Evolutionary conservation across 2,797 vertebrate species (phyloP), one percentile per base, ranked within the genome.

Genomic region (Sebastes goodei): DNA sequence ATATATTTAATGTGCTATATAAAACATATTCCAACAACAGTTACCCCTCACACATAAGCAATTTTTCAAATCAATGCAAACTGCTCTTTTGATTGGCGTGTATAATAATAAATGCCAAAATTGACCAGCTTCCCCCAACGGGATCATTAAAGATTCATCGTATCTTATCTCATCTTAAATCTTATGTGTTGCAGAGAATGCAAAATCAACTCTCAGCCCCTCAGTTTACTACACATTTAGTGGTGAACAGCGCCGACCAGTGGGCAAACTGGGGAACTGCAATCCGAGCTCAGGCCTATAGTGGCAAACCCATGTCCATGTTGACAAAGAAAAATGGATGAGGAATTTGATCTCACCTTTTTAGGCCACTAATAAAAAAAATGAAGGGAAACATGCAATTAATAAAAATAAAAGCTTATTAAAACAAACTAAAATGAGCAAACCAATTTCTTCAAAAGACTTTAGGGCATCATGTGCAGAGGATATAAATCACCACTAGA

Each of bases 241-340:
- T 87, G 94, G 93, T 94, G 81, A 92, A 92, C 89, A 92, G 92
- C 90, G 92, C 94, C 95, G 85, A 91, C 86, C 23, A 88, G 93
- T 90, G 96, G 88, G 1, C 0, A 14, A 46, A 57, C 12, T 2
- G 3, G 12, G 6, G 23, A 74, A 0, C 71, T 74, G 80, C 88
- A 77, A 3, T 1, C 17, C 3, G 2, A 53, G 1, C 0, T 27
- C 7, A 25, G 0, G 23, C 12, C 17, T 0, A 14, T 11, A 17
- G 15, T 14, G 6, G 11, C 4, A 77, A 73, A 57, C 5, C 3
- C 3, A 20, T 10, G 46, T 6, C 25, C 56, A 8, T 27, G 11
- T 9, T 21, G 12, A 62, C 2, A 23, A 33, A 49, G 2, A 56
- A 7, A 38, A 12, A 21, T 1, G 1, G 15, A 15, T 17, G 9